These are phyloP conservation scores for Cheumatopsyche charites DNA, from an alignment of 1,140 invertebrate species.

Conservation along the genomic window DNA sequence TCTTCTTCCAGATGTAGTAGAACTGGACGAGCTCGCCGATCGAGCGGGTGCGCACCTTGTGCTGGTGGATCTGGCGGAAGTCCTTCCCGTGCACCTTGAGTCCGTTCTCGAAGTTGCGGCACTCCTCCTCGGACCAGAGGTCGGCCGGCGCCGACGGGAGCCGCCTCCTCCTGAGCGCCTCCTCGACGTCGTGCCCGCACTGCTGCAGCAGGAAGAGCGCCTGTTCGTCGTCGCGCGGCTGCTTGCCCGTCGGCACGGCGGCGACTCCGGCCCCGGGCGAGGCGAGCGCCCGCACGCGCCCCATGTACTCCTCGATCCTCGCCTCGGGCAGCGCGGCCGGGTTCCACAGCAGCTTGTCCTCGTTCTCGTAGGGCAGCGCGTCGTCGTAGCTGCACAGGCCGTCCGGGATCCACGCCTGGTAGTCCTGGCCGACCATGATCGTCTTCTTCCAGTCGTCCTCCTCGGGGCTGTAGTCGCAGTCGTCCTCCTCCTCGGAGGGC, in stretches of 20 bases:
- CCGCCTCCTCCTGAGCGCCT: constrained; percentile 84
- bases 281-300: constrained; percentile 66
- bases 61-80: constrained; percentile 92
- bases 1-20: constrained; percentile 99
- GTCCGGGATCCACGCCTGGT: constrained; percentile 92
- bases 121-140: constrained; percentile 97
- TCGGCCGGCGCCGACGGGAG: constrained; percentile 76
- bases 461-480: constrained; percentile 77
- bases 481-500: constrained; percentile 83
- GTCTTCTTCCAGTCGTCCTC: constrained; percentile 83
- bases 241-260: constrained; percentile 74
- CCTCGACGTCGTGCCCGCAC: constrained; percentile 93
- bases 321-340: constrained; percentile 76
- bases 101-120: constrained; percentile 94
- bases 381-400: constrained; percentile 91
- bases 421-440: constrained; percentile 95
- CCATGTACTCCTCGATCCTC: constrained; percentile 82
- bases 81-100: constrained; percentile 93
- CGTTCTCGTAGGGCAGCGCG: constrained; percentile 93
- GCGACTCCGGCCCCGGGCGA: constrained; percentile 60
- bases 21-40: constrained; percentile 97
- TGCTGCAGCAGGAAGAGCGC: constrained; percentile 90
- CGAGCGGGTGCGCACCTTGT: constrained; percentile 93
- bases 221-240: constrained; percentile 93
- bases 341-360: constrained; percentile 94